These are phyloP conservation scores for Callimico goeldii DNA, from an alignment of 2,797 vertebrate genomes.

Conservation along the genomic window DNA sequence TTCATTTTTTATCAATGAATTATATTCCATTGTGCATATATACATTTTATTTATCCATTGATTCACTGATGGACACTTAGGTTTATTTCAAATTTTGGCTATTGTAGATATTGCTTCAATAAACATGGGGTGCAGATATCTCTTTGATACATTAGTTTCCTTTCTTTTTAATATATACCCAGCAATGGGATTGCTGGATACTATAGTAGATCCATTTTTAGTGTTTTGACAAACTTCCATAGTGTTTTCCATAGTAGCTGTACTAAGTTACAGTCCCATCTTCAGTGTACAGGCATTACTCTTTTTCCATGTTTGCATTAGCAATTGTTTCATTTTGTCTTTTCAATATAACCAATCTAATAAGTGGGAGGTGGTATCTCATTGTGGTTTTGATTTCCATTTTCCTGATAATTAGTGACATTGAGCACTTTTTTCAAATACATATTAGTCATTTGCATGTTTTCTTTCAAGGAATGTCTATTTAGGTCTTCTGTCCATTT, in stretches of 20 bases:
- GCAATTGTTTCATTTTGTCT: not conserved
- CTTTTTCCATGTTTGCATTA: not conserved
- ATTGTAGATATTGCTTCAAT: not conserved
- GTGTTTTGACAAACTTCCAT: not conserved
- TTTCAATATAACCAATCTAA: not conserved
- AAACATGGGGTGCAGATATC: not conserved
- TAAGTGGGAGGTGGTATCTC: not conserved
- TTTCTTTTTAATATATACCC: not conserved
- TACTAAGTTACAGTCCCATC: not conserved
- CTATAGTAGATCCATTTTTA: not conserved
- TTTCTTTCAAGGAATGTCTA: not conserved
- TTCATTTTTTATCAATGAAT: not conserved
- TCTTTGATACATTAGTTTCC: not conserved
- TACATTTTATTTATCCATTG: not conserved
- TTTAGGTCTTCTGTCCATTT: not conserved
- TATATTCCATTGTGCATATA: not conserved
- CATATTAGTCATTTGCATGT: not conserved
- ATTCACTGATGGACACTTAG: not conserved
- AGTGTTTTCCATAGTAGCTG: not conserved
- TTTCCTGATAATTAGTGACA: not conserved
- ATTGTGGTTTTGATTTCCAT: not conserved
- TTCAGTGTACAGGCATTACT: not conserved
- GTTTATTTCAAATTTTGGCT: not conserved
- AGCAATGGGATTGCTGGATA: not conserved
- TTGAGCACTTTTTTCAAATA: not conserved